Evolutionary conservation across 2,888 invertebrate genomes (phyloP), one percentile per base, ranked within the genome.

Genomic region (Trichogramma dendrolimi): DNA sequence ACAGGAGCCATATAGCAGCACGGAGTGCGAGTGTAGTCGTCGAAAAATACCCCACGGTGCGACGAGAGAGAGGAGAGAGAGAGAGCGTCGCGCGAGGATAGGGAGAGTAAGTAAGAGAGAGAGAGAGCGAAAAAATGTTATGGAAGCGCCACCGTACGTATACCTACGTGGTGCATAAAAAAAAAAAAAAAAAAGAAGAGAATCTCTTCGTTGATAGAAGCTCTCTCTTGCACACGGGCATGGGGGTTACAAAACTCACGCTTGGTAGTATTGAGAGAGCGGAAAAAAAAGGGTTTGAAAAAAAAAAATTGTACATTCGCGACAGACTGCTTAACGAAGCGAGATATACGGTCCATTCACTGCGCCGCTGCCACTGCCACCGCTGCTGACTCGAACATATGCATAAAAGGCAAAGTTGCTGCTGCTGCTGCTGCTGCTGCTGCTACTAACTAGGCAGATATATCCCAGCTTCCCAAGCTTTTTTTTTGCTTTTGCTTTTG

Each of bases 291-390:
- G 39, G 39, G 14, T 51, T 7, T 5, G 27, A 7, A 10, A 10
- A n/a, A 10, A 10, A n/a, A 46, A 10, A 46, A 10, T 46, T 2
- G 8, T 46, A 10, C 2, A 10, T 46, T 73, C 76, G 74, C 77
- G 79, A 78, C 78, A 78, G 78, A 76, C 79, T 79, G 79, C 77
- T 78, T 79, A 79, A 79, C 79, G 79, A 79, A 79, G 78, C 78
- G 78, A 60, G 72, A 77, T 27, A 14, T 14, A 75, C 77, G 76
- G 77, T 78, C 76, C 79, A 78, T 78, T 78, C 74, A 79, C 72
- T 69, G 67, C 65, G 66, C 48, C 48, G 2, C n/a, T n/a, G 48
- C 6, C 48, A 48, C 6, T n/a, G 48, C 11, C 48, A 14, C 8
- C 10, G 48, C 49, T 27, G 49, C 49, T 7, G 48, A 38, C 68